Base-by-base conservation (phyloP, 2,113 vertebrate species). In the Scomber colias region DNA sequence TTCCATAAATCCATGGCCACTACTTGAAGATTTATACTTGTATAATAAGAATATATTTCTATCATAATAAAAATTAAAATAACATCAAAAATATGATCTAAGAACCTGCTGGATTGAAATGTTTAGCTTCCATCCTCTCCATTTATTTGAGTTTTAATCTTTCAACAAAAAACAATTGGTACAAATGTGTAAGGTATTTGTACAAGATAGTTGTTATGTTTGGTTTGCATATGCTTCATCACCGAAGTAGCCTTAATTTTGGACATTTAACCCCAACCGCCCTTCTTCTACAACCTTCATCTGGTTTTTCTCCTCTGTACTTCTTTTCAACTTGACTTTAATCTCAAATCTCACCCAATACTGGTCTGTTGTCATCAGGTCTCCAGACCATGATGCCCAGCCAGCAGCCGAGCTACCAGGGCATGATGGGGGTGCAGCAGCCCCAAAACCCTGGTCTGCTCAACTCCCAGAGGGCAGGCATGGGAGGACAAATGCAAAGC, bases 331-430 rank as follows among this genome's bases (percentile, higher is more conserved):
- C 6, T 11, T 3, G 3, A 11, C 7, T 61, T 48, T 62, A 44
- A 63, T 59, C 11, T 31, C 35, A 40, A 40, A 40, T 40, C 6
- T 40, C 8, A 46, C 17, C 19, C 1, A 48, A 35, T n/a, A 66
- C n/a, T 74, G 19, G 24, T 64, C 13, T 63, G 5, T 65, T 60
- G 11, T 82, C 70, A 68, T 74, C 92, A 98, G 97, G 96, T 95
- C 96, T 99, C 83, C 97, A 98, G 95, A 95, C 97, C 71, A 95
- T 99, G 94, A 97, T 99, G 93, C 95, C 97, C 93, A 98, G 92
- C 94, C 97, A 98, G 95, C 98, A 98, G 93, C 96, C 97, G 68
- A 92, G 95, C 84, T 99, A 97, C 94, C 98, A 98, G 94, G 94
- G 96, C 77, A 96, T 99, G 83, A 97, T 99, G 88, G 96, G 97